These are phyloP conservation scores for Meriones unguiculatus DNA, from an alignment of 2,113 vertebrate species.

Conservation along the genomic window DNA sequence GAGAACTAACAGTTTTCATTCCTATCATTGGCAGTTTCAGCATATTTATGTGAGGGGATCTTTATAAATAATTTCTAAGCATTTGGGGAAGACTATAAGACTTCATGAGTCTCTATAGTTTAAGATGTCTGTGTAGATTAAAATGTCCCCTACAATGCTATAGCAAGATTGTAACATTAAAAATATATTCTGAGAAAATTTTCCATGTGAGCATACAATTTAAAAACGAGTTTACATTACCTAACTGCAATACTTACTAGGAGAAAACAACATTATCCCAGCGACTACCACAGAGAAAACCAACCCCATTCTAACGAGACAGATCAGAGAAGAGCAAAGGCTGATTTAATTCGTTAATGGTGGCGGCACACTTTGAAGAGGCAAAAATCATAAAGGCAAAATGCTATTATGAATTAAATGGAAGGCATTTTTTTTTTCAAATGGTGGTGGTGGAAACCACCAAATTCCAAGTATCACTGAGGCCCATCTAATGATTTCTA, in stretches of 20 bases:
- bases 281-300: constrained; percentile 65
- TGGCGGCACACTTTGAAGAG: constrained; percentile 58
- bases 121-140: constrained; percentile 41
- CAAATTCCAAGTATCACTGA: not conserved
- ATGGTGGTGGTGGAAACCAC: constrained; percentile 1
- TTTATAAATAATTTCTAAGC: constrained; percentile 74
- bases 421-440: constrained; percentile 48
- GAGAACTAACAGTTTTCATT: constrained; percentile 64
- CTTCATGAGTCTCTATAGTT: constrained; percentile 52
- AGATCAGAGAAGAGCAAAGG: constrained; percentile 66
- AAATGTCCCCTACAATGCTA: constrained; percentile 48
- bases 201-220: constrained; percentile 60
- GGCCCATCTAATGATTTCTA: not conserved
- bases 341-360: constrained; percentile 66
- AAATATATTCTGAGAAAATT: constrained; percentile 69
- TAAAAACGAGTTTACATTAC: constrained; percentile 74
- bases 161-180: constrained; percentile 55
- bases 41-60: constrained; percentile 64
- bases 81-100: constrained; percentile 62
- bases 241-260: constrained; percentile 53
- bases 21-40: constrained; percentile 47
- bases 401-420: constrained; percentile 61
- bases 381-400: constrained; percentile 51
- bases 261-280: constrained; percentile 59
- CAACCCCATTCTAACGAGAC: constrained; percentile 70